A percentile compares a stretch with the other conserved stretches of the same genome.
phyloP scores from a whole-genome alignment of 1,140 invertebrate genomes.

The Marisa cornuarietis region DNA sequence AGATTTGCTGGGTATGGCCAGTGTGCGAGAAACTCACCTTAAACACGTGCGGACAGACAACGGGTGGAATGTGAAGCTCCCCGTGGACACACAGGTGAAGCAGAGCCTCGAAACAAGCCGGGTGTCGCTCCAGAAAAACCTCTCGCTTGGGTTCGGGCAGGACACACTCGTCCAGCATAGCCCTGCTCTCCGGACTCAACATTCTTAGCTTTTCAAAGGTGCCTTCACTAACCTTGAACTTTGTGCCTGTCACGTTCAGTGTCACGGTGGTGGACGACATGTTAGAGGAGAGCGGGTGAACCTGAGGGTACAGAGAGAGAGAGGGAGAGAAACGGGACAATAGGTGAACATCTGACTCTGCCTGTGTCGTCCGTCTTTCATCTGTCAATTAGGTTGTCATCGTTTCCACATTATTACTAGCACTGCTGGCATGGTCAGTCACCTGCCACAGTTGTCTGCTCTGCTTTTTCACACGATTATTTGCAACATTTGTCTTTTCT shows the following conservation, averaged over 20 bases:
- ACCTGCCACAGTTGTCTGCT: too few relatives aligned
- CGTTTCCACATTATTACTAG: too few relatives aligned
- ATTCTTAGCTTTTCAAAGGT: conserved; percentile 4
- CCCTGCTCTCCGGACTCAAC: neutral
- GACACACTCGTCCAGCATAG: conserved; percentile 9
- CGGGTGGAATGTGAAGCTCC: conserved; percentile 45
- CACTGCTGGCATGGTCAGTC: too few relatives aligned
- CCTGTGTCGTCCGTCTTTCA: too few relatives aligned
- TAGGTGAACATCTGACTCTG: neutral
- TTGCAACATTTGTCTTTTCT: too few relatives aligned
- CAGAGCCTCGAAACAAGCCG: conserved; percentile 40
- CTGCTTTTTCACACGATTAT: too few relatives aligned
- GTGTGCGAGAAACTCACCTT: conserved; percentile 13
- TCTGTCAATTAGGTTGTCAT: too few relatives aligned
- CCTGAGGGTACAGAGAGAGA: neutral
- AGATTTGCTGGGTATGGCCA: too few relatives aligned
- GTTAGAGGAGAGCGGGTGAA: too few relatives aligned
- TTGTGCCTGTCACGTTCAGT: conserved; percentile 7
- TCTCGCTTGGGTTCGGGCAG: neutral
- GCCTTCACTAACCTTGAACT: neutral
- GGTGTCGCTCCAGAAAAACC: conserved; percentile 31
- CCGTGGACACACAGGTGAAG: conserved; percentile 44
- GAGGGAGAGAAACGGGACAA: conserved; percentile 1
- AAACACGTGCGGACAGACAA: conserved; percentile 42
- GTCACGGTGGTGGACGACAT: neutral